Evolutionary conservation across 2,113 vertebrate species (phyloP), one percentile per base, ranked within the genome.

Genomic region (Myiozetetes cayanensis): DNA sequence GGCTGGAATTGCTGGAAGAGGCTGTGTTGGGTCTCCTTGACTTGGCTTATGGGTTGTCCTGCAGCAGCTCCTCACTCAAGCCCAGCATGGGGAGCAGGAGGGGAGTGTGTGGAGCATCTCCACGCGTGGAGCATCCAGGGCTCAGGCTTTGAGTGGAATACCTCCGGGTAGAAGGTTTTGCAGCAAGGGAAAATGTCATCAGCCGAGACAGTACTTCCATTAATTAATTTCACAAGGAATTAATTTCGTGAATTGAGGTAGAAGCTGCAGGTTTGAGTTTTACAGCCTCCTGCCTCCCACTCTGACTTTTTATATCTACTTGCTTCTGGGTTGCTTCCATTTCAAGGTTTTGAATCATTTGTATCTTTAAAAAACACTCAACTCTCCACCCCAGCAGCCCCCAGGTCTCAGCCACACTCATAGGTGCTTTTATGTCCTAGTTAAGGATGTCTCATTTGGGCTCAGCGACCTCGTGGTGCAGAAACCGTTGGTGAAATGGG

Each of bases 111-210:
- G 52, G 31, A 76, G 44, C 44, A 53, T 43, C 56, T 39, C 37
- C 3, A 0, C 52, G 35, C 0, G 0, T 12, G 30, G 71, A 44
- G 70, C 63, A 21, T 25, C 14, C 0, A 0, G 47, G 49, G 23
- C 50, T 91, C 35, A 12, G 23, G 39, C 79, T 53, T 59, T 0
- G 2, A n/a, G 74, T 44, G 9, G 4, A 30, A 7, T 22, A 20
- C 10, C 30, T 41, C 16, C 2, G 4, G 16, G 49, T 50, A 10
- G 43, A 59, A 52, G 25, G 61, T 28, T 80, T 76, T 61, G 46
- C 50, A 46, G 50, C 11, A 7, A 6, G 55, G 27, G 33, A 21
- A 68, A 47, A 37, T 16, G 55, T 58, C 53, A 24, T n/a, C 3
- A 1, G 20, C 13, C 33, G 14, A 56, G 61, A 44, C 39, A 76